Base-by-base conservation (phyloP, 2,888 invertebrate species). In the Lysandra bellargus region DNA sequence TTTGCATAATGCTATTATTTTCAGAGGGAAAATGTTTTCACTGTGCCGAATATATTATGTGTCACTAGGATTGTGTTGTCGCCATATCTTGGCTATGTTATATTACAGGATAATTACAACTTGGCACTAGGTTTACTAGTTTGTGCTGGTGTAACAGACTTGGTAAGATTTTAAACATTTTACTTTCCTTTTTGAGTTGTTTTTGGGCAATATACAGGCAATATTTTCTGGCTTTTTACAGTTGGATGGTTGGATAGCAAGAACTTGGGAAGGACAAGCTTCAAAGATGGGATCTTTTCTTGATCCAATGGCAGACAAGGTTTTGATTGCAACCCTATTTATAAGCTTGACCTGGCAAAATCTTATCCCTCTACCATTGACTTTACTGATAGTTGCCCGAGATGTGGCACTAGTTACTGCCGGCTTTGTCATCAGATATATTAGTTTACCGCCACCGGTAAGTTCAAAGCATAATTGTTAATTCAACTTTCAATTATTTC, bases 231-330 rank as follows among this genome's bases (percentile, higher is more conserved):
- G 1, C 5, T 12, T 33, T 81, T 87, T 86, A 88, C 88, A 98
- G 98, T 89, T 98, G 78, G 99, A 99, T 95, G 99, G 99, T 7
- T 98, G 97, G 96, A 99, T 99, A 87, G 99, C 99, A 0, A 96
- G 99, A 80, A 97, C 97, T 78, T 99, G 98, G 96, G 96, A 97
- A 82, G 97, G 97, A 57, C 99, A 99, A 89, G 97, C 98, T 40
- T 98, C 99, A 49, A 98, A 98, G 88, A 96, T 98, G 87, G 99
- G 99, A 0, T 98, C 98, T 80, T 98, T 99, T 86, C 91, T 99
- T 23, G 99, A 99, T 91, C 99, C 99, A 0, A 96, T 99, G 95
- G 99, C 99, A 2, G 99, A 99, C 90, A 99, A 99, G 95, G 95
- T 99, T 61, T 95, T 99, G 2, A 97, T 99, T 83, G 98, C 97